Evolutionary conservation across 30 jellyfish, hydroid and myxozoan genomes (phyloP).

Genomic region (Aurelia aurita complex sp. Pacific): DNA sequence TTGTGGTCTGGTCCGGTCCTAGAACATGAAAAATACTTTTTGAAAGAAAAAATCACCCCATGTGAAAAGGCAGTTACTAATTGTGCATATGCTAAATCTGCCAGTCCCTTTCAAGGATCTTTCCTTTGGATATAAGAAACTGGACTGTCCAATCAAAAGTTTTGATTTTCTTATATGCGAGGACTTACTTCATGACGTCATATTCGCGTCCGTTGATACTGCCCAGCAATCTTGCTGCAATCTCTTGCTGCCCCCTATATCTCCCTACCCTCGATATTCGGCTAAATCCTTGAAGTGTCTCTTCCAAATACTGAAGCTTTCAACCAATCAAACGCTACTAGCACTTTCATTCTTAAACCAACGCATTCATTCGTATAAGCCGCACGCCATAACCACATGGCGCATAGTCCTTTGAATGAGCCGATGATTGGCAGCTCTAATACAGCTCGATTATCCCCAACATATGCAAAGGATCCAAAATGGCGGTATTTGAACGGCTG

Average conservation of each 20-base stretch:
- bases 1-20: too few relatives aligned
- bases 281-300: constrained; percentile 73
- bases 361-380: constrained; percentile 89
- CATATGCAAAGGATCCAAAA: constrained; percentile 87
- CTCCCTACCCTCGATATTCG: too few relatives aligned
- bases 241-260: too few relatives aligned
- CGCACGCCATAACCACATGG: constrained; percentile 94
- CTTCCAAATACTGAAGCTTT: constrained; percentile 79
- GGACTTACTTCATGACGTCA: too few relatives aligned
- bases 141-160: too few relatives aligned
- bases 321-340: constrained; percentile 82
- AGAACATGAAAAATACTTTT: too few relatives aligned
- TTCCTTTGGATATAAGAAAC: background rate
- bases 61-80: too few relatives aligned
- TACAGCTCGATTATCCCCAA: constrained; percentile 86
- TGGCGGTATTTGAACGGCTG: constrained; percentile 74
- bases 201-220: too few relatives aligned
- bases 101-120: background rate
- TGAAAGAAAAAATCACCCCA: too few relatives aligned
- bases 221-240: too few relatives aligned
- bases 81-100: too few relatives aligned
- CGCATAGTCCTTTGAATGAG: constrained; percentile 61
- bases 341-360: constrained; percentile 75
- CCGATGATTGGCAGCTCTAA: constrained; percentile 79
- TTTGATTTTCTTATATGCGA: too few relatives aligned